phyloP scores from a whole-genome alignment of 2,797 vertebrate genomes.

The Mastacembelus armatus region DNA sequence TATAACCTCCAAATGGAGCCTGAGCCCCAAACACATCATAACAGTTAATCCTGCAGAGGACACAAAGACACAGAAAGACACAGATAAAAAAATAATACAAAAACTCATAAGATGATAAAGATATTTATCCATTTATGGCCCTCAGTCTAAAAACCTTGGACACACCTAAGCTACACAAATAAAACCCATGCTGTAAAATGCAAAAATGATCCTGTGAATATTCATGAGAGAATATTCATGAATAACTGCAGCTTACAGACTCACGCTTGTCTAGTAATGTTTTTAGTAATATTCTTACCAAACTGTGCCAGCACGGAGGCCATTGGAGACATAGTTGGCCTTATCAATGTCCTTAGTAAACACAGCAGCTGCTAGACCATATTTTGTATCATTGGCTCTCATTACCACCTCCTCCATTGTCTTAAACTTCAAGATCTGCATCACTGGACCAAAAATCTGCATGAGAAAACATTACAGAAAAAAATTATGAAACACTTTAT shows the following conservation, averaged over 20 bases:
- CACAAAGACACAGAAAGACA: not conserved
- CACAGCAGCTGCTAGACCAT: conserved; percentile 92
- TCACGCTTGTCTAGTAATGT: too few species aligned
- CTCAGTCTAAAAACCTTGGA: too few species aligned
- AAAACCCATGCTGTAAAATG: too few species aligned
- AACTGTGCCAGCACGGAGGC: conserved; percentile 92
- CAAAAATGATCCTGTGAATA: too few species aligned
- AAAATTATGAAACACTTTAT: too few species aligned
- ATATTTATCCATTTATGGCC: too few species aligned
- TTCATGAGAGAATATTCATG: too few species aligned
- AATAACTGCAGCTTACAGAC: too few species aligned
- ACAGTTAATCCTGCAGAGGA: conserved; percentile 90
- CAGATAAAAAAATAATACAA: too few species aligned
- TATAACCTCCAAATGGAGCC: conserved; percentile 96
- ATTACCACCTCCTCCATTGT: conserved; percentile 91
- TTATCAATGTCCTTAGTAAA: conserved; percentile 94
- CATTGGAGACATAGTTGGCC: conserved; percentile 89
- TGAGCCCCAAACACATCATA: conserved; percentile 93
- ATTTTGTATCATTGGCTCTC: conserved; percentile 91
- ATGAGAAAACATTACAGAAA: conserved; percentile 2
- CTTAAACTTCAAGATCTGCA: conserved; percentile 97
- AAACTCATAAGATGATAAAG: too few species aligned
- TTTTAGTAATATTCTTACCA: conserved; percentile 86
- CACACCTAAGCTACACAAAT: too few species aligned
- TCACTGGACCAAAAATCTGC: conserved; percentile 97